Evolutionary conservation across 2,797 vertebrate genomes (phyloP).

Genomic region (Poeciliopsis turneri): DNA sequence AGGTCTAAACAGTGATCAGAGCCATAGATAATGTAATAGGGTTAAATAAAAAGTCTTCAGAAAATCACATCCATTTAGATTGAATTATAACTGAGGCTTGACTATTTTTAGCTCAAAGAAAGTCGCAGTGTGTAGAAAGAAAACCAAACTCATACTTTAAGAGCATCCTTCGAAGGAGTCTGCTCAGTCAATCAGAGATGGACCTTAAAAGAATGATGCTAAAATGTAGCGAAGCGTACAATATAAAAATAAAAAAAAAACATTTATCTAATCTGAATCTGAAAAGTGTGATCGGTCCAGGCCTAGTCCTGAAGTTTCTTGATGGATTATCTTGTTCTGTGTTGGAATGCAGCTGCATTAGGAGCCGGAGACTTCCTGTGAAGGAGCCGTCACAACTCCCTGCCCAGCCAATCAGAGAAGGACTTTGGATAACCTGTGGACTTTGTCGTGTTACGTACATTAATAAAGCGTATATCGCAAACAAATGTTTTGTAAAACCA

Average conservation of each 20-base stretch:
- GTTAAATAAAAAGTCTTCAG: neutral
- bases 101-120: neutral
- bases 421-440: neutral
- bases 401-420: neutral
- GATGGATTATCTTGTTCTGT: neutral
- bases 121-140: neutral
- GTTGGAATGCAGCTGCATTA: neutral
- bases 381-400: neutral
- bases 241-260: neutral
- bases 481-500: no score
- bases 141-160: neutral
- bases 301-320: neutral
- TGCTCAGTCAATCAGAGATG: no score
- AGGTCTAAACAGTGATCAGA: neutral
- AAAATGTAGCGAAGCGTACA: neutral
- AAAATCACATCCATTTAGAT: neutral
- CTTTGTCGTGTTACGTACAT: neutral
- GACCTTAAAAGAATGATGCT: neutral
- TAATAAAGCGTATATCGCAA: neutral
- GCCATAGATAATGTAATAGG: neutral
- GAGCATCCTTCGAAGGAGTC: no score
- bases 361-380: neutral
- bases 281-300: neutral
- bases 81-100: neutral
- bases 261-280: neutral